Conservation (phyloP, 2,888 invertebrate genomes). For the Onthophagus sagittarius region DNA sequence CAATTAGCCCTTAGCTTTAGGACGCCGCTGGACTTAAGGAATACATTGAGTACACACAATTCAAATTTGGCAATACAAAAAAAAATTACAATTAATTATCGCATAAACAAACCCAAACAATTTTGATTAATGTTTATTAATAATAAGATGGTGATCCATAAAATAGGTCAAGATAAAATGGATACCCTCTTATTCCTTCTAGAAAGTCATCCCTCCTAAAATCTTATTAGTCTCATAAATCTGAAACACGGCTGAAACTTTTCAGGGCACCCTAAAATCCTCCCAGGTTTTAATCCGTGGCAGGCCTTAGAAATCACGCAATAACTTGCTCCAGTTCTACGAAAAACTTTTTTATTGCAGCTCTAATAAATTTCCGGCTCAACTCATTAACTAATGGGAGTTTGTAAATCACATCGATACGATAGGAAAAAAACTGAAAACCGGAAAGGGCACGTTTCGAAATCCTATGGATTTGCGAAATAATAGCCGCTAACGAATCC, state of each 20-base stretch:
- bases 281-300: background rate
- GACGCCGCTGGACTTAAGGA: too few species aligned
- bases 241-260: background rate
- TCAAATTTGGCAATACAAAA: too few species aligned
- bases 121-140: too few species aligned
- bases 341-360: background rate
- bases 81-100: too few species aligned
- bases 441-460: background rate
- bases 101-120: too few species aligned
- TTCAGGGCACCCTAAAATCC: background rate
- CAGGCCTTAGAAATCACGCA: background rate
- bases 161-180: background rate
- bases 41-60: too few species aligned
- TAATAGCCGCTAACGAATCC: background rate
- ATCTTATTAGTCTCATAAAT: background rate
- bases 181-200: background rate
- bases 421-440: background rate
- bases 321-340: background rate
- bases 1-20: too few species aligned
- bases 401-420: background rate
- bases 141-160: background rate
- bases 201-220: background rate
- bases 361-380: background rate
- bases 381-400: slow-evolving; percentile 1
- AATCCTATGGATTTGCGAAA: background rate